Base-by-base conservation (phyloP, 2,888 invertebrate species). In the Eilema griseolum region DNA sequence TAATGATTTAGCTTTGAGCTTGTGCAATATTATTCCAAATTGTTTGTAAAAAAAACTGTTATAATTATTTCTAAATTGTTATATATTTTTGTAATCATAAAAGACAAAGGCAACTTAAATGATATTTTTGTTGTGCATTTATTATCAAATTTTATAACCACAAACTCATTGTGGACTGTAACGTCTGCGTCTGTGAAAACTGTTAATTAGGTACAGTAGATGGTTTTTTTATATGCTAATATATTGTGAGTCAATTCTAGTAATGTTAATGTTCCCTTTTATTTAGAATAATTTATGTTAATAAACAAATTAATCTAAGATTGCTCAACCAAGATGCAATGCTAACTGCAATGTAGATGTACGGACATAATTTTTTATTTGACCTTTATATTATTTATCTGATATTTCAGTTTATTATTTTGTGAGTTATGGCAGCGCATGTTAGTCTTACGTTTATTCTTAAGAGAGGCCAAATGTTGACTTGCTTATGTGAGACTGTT, bases 401-500 rank as follows among this genome's bases (percentile, higher is more conserved):
- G 91, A 93, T 93, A 89, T 92, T 91, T 93, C 90, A 90, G 90
- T 92, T 92, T 89, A 89, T 93, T 92, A 86, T 87, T 92, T 94
- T 94, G 93, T 93, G 93, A 95, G 93, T 93, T 89, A 93, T 90
- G 95, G 95, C 95, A 95, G 94, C 94, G 93, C 93, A 95, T 95
- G 93, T 93, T 95, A 94, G 91, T 91, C 91, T 91, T 95, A 93
- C 90, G 92, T 94, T 94, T 90, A 94, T 93, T 93, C 89, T 91
- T 94, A 95, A 93, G 93, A 94, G 93, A 95, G 95, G 95, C 95
- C 95, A 95, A 95, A 95, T 95, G 95, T 95, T 94, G 95, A 95
- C 95, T 95, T 95, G 95, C 95, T 95, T 94, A 94, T 92, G 95
- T 95, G 95, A 95, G 95, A 95, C 95, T 95, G 95, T 95, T 95